These are phyloP conservation scores for Rhinolophus ferrumequinum DNA, from an alignment of 2,113 vertebrate species.

Conservation along the genomic window DNA sequence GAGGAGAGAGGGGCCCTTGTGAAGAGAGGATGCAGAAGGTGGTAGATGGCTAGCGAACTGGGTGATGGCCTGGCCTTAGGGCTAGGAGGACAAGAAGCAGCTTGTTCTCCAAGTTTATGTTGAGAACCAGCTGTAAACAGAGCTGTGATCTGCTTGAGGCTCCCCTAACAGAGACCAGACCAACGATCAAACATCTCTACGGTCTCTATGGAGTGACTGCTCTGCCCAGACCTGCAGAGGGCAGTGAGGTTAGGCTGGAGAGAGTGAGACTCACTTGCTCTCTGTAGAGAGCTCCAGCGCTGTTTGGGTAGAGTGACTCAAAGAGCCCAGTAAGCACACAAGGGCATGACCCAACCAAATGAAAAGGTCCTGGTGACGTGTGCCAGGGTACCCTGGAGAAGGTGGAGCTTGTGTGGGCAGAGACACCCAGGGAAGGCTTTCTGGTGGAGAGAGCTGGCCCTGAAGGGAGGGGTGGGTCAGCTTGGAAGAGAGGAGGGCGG, in stretches of 20 bases:
- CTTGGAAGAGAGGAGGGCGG: neutral
- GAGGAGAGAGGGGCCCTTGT: neutral
- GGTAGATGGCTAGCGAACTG: neutral
- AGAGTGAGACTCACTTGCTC: neutral
- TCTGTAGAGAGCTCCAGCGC: neutral
- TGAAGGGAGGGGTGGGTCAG: neutral
- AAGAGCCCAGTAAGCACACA: neutral
- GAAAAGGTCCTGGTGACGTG: neutral
- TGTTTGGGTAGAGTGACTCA: neutral
- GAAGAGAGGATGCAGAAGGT: neutral
- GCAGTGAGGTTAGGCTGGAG: neutral
- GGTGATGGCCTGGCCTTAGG: neutral
- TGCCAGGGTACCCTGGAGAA: neutral
- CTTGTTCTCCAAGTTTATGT: neutral
- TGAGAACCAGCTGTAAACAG: neutral
- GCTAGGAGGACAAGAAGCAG: neutral
- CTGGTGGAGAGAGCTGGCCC: neutral
- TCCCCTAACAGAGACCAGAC: neutral
- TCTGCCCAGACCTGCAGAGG: neutral
- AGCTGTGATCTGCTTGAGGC: neutral
- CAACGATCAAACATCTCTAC: neutral
- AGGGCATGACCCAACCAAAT: fast-evolving
- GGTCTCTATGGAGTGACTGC: neutral
- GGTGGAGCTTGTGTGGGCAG: neutral
- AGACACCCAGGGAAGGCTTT: neutral